Evolutionary conservation across 2,797 vertebrate genomes (phyloP), one percentile per base, ranked within the genome.

Genomic region (Liparis tanakae): DNA sequence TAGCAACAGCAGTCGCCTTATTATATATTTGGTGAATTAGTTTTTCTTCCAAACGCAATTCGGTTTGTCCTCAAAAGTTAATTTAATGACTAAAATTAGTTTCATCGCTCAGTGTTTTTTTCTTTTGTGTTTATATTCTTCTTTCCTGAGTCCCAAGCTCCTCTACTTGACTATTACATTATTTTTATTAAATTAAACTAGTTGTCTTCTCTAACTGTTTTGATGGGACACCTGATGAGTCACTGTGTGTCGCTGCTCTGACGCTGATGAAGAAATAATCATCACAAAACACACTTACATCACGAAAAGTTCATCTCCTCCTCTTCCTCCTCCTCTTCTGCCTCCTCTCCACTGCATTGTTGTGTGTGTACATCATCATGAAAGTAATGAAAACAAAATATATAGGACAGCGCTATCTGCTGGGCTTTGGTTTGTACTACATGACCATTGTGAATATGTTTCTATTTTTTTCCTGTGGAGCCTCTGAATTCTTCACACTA

Each of bases 341-440:
- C 22, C 25, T 13, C 3, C 1, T 13, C 10, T 30, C 51, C 22
- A 53, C 3, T 25, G 20, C 51, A 53, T 13, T 20, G 30, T 15
- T 50, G 22, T 8, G 7, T 30, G 54, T 48, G 6, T 39, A 10
- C 58, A 53, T 60, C 10, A 25, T 55, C 39, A 22, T 37, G n/a
- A 34, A 30, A 61, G 14, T 30, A 17, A 57, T 46, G 13, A 69
- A 67, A 69, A 58, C 3, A 18, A 58, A 39, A 25, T 5, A 80
- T 64, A 10, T 77, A 50, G 20, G 41, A 80, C 71, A 83, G 73
- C 72, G 87, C 89, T 85, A 83, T 78, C 87, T 89, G 60, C 74
- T 76, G 88, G 2, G 0, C 53, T 59, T 9, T 39, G 8, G 8
- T 54, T 62, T 63, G 70, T 41, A 84, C 60, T 87, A 82, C 85